These are phyloP conservation scores for Takifugu flavidus DNA, from an alignment of 2,113 vertebrate genomes.

Conservation along the genomic window DNA sequence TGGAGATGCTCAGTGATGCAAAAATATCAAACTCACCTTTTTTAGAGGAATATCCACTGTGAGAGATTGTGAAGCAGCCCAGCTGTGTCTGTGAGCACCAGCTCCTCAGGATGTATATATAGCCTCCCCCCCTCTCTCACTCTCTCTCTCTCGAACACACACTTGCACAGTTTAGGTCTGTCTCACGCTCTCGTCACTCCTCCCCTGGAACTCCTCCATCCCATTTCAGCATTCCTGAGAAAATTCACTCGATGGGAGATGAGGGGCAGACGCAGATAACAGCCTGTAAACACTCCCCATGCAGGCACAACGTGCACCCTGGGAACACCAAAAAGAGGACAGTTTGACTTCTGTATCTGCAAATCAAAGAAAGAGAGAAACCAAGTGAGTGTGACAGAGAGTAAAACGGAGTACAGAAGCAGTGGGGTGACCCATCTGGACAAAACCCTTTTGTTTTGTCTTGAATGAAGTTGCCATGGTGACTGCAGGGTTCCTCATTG, in stretches of 20 bases:
- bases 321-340: conserved; percentile 29
- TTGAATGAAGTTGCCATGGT: conserved; percentile 49
- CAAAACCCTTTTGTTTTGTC: conserved; percentile 67
- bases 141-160: conserved; percentile 25
- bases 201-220: conserved; percentile 76
- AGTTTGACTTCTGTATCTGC: conserved; percentile 2
- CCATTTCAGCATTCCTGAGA: conserved; percentile 70
- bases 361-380: not conserved
- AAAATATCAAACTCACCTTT: conserved; percentile 64
- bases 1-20: conserved; percentile 14
- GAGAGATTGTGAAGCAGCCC: conserved; percentile 53
- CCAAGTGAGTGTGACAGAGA: conserved; percentile 2
- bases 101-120: conserved; percentile 71
- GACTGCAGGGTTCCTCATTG: conserved; percentile 25
- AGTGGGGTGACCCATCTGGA: conserved; percentile 36
- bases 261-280: conserved; percentile 65
- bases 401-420: conserved; percentile 32
- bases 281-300: conserved; percentile 73
- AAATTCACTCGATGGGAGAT: conserved; percentile 65
- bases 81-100: conserved; percentile 71
- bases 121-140: conserved; percentile 50
- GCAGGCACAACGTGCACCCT: conserved; percentile 52
- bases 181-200: conserved; percentile 63
- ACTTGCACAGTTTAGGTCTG: conserved; percentile 5
- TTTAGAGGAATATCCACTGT: conserved; percentile 52